Evolutionary conservation across 2,888 invertebrate genomes (phyloP), one percentile per base, ranked within the genome.

Genomic region (Acrobasis repandana): DNA sequence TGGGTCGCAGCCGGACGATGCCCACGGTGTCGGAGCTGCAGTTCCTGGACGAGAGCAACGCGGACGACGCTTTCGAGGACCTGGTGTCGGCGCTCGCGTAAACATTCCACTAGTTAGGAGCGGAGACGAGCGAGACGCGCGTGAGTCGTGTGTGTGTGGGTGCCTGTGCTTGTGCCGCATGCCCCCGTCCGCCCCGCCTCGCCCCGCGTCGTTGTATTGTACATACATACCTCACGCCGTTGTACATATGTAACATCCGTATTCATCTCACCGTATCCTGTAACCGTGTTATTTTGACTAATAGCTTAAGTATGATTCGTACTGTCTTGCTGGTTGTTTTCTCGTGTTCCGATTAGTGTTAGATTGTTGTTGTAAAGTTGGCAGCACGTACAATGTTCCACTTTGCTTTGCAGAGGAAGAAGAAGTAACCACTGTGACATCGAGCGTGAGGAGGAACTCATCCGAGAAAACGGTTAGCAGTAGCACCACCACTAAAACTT

Each of bases 51-150:
- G 96, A 96, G 85, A 95, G 93, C 87, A 96, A 97, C 89, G 96
- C 97, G 65, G 97, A 97, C 83, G 95, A 95, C 91, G 96, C 96
- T 71, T 97, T 97, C 92, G 97, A 97, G 84, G 95, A 96, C 87
- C 94, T 97, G 75, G 96, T 97, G 93, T 93, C 93, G 90, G 93
- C 85, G 86, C 90, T 92, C 80, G 86, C 90, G 78, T 90, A 88
- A 70, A 87, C 90, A 90, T 90, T 90, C 90, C 90, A 88, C 86
- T 88, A 84, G 85, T 81, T 85, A 86, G 83, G 79, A 81, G 80
- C 80, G 80, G 83, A 85, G 85, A 77, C 81, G 82, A 87, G 85
- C 85, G 89, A 90, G 89, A 87, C 89, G 88, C 90, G 89, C 89
- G 90, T 90, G 90, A 90, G 89, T 89, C 86, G 88, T 83, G 89